phyloP scores from a whole-genome alignment of 2,113 vertebrate species.

The Microcebus lehilahytsara region DNA sequence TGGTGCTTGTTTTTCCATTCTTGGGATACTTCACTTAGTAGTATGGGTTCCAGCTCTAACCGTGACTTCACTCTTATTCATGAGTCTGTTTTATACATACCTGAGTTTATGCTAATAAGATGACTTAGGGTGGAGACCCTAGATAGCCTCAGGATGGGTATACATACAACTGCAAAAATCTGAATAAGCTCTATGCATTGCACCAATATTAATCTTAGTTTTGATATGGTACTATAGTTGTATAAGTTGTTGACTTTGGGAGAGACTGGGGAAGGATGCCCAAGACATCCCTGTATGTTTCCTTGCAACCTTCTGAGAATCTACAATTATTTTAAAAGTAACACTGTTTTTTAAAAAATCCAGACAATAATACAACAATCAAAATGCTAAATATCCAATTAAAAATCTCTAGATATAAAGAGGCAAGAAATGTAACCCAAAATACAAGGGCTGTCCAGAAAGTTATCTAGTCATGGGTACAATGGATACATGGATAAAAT shows the following conservation, averaged over 20 bases:
- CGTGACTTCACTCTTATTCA: neutral
- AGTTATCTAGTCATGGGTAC: no score
- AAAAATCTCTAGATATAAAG: neutral
- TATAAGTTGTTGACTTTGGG: neutral
- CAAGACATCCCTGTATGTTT: neutral
- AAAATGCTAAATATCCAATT: neutral
- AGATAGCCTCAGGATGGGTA: neutral
- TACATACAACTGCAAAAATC: neutral
- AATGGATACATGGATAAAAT: no score
- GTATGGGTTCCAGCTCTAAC: no score
- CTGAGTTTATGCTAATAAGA: neutral
- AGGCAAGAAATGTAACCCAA: neutral
- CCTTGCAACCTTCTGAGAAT: neutral
- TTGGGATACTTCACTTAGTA: no score
- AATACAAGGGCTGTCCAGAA: no score
- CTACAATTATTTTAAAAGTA: neutral
- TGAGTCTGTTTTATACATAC: neutral
- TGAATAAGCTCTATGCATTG: neutral
- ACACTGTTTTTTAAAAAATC: neutral
- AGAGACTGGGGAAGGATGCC: neutral
- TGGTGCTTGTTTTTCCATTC: no score
- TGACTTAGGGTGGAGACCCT: neutral
- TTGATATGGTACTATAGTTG: neutral
- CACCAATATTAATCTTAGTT: neutral
- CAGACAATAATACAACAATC: neutral